A percentile compares a stretch with the other conserved stretches of the same genome.
phyloP scores from a whole-genome alignment of 2,888 invertebrate species.

The Drosophila recens region DNA sequence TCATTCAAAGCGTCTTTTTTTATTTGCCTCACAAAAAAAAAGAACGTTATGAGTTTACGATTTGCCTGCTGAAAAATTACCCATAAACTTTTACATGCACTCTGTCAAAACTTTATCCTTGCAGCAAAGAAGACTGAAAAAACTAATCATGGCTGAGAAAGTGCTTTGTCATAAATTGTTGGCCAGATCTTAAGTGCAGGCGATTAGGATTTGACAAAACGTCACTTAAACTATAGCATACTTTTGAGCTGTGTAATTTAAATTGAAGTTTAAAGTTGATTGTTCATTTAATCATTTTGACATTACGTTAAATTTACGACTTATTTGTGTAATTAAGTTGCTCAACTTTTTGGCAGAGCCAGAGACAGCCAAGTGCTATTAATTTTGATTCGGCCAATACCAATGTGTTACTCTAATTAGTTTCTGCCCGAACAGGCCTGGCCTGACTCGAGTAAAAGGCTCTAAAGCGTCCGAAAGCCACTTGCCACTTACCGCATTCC shows the following conservation, averaged over 20 bases:
- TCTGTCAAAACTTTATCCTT: conserved; percentile 30
- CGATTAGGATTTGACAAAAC: conserved; percentile 21
- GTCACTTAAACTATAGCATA: conserved; percentile 19
- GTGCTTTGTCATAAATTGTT: conserved; percentile 28
- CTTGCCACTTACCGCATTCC: conserved; percentile 27
- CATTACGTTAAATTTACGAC: conserved; percentile 17
- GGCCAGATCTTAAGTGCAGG: conserved; percentile 21
- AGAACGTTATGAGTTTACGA: conserved; percentile 33
- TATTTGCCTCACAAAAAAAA: not conserved
- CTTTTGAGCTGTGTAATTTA: conserved; percentile 29
- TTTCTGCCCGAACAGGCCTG: conserved; percentile 29
- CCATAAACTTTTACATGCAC: conserved; percentile 32
- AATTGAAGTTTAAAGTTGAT: conserved; percentile 16
- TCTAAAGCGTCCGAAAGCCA: conserved; percentile 44
- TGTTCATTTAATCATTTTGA: not conserved
- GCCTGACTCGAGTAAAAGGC: conserved; percentile 10
- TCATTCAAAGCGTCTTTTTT: not conserved
- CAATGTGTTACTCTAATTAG: conserved; percentile 66
- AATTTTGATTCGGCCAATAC: conserved; percentile 61
- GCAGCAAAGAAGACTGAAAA: conserved; percentile 10
- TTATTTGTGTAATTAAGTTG: conserved; percentile 68
- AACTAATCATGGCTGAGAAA: conserved; percentile 8
- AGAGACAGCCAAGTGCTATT: conserved; percentile 50
- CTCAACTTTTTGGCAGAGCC: conserved; percentile 49
- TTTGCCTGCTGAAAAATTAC: conserved; percentile 17